Base-by-base conservation (phyloP, 2,888 invertebrate genomes). In the Pachymerium ferrugineum region DNA sequence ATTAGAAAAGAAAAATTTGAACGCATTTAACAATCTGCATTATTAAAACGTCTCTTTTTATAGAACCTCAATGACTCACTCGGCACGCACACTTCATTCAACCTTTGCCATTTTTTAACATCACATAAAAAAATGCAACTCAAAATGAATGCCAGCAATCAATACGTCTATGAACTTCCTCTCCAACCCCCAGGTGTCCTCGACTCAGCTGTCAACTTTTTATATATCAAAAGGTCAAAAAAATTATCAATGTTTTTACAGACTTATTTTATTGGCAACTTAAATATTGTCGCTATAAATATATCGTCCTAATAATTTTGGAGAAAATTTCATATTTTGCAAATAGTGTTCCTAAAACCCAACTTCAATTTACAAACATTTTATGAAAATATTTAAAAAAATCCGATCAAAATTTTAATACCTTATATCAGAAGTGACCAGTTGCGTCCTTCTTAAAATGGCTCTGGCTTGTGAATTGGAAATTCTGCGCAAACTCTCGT, bases 391-490 rank as follows among this genome's bases (percentile, higher is more conserved):
- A 35, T 14, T 35, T n/a, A n/a, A 38, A 31, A 35, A 19, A 71
- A 35, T 38, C 16, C 30, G 33, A 19, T 4, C 10, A 69, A 1
- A 29, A 30, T 29, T 12, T 35, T 72, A 80, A 77, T 79, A 87
- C 88, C 84, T 85, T 79, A 87, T 85, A 79, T 87, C 86, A 35
- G 85, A 83, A 72, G 86, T 85, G 74, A 86, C 82, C 14, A 87
- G 83, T 77, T 87, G 86, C 19, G 86, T 85, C 72, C 87, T 80
- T 71, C 86, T 81, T 62, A 88, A 81, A 73, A 88, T 86, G 67
- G 87, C 86, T 74, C 86, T 78, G 0, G 86, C 87, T 80, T 88
- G 86, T 5, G 86, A 83, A 78, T 85, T 86, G 22, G 86, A 86
- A 25, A 86, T 85, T 75, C 84, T 83, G 31, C 87, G 81, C 79